These are phyloP conservation scores for Prosopocoilus inquinatus DNA, from an alignment of 2,888 invertebrate species.

Conservation along the genomic window DNA sequence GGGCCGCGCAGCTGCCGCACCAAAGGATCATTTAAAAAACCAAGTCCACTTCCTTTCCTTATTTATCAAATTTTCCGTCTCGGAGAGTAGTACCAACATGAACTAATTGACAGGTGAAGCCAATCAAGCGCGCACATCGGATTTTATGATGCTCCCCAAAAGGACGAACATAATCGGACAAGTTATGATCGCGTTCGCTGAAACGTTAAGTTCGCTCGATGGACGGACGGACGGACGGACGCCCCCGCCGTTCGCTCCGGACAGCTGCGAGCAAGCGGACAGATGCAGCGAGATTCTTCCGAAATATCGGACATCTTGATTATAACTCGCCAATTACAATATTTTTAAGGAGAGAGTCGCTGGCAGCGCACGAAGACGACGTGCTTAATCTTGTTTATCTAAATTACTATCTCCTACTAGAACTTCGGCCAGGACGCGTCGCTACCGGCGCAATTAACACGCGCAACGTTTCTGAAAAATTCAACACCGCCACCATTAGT, in stretches of 20 bases:
- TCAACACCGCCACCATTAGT: too few relatives aligned
- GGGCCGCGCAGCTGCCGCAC: too few relatives aligned
- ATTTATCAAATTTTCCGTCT: too few relatives aligned
- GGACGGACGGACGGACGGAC: not conserved
- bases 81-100: too few relatives aligned
- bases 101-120: not conserved
- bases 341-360: conserved; percentile 7
- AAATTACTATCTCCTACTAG: conserved; percentile 9
- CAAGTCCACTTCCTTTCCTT: too few relatives aligned
- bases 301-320: conserved; percentile 14
- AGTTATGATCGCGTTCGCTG: conserved; percentile 7
- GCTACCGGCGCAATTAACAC: not conserved
- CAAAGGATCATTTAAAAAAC: too few relatives aligned
- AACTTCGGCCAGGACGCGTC: not conserved
- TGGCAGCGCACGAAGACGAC: conserved; percentile 1
- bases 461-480: not conserved
- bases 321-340: conserved; percentile 13
- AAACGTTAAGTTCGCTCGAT: not conserved
- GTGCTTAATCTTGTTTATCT: conserved; percentile 8
- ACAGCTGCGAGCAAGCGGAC: conserved; percentile 7
- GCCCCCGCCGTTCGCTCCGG: conserved; percentile 6
- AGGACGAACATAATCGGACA: conserved; percentile 1
- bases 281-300: conserved; percentile 10
- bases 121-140: not conserved
- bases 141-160: not conserved